Base-by-base conservation (phyloP, 2,888 invertebrate species). In the Ethmia dodecea region DNA sequence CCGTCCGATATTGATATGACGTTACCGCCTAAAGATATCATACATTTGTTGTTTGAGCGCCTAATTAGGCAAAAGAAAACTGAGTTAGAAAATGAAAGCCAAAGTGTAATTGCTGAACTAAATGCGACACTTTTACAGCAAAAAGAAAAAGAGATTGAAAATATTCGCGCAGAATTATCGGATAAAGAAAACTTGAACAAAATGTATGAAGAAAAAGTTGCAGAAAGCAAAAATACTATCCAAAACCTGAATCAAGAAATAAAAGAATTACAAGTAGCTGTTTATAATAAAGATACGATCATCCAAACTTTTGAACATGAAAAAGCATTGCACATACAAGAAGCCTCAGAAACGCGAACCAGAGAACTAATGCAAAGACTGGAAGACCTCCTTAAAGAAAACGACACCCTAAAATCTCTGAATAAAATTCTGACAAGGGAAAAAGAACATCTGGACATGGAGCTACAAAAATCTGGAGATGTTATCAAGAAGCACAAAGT, bases 401-500 rank as follows among this genome's bases (percentile, higher is more conserved):
- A 65, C 30, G 39, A 47, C 2, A 49, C 55, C 11, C 45, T 83
- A 2, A 77, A 72, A 53, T 37, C 52, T 13, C 33, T 73, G 0
- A 74, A 80, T 40, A 52, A 72, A 35, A 47, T 60, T 6, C 64
- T 83, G 32, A 45, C 35, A 1, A 65, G 61, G 37, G 80, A 83
- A 52, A 77, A 66, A 20, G 66, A 81, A 33, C 36, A 47, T 1
- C 63, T 68, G 44, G 47, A 71, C 43, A 31, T 35, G 37, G 60
- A 81, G 52, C 50, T 87, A 42, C 47, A 77, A 51, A 72, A 62
- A 33, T 80, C 86, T 25, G 53, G 60, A 24, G 59, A 60, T 4
- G 71, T 60, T 6, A 65, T 76, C 11, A 62, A 60, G 39, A 55
- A 65, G 5, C 77, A 78, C 38, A 67, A 75, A 27, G 48, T 54